Evolutionary conservation across 2,888 invertebrate genomes (phyloP), one percentile per base, ranked within the genome.

Genomic region (Apantesis nais): DNA sequence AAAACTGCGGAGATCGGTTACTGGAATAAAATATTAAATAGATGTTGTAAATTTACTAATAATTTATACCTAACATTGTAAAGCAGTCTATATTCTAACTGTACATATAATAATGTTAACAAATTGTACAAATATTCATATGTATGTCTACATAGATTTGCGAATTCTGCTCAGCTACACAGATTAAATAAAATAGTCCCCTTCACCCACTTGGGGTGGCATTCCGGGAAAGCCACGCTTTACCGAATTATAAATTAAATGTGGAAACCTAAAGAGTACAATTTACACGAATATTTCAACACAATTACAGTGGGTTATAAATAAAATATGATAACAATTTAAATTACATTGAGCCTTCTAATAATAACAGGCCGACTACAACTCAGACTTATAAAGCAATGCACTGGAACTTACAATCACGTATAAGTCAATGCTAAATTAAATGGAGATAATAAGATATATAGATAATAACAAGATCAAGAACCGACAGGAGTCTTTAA

Each of bases 121-220:
- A 60, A 58, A 22, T n/a, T 31, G 31, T 61, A 67, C 37, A 60
- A n/a, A 67, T 39, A 61, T 31, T 19, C 19, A 41, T 25, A 44
- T 48, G 14, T n/a, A 37, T 25, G 58, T 44, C 14, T 31, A 52
- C 41, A 64, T 22, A 37, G 25, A 64, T 69, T 19, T 37, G 39
- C 22, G 41, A n/a, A 64, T 60, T 61, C 37, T 65, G 69, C 65
- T 70, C 52, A 62, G 61, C n/a, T 29, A 65, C 48, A 66, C 62
- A 61, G 65, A 70, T 70, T 66, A 70, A 68, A 66, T 62, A 70
- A 66, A 70, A 70, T 39, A n/a, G 37, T 65, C 52, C 16, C 61
- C 37, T 34, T 65, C 65, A 39, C n/a, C 61, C 39, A 16, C 29
- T 48, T 19, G 31, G 60, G 41, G 25, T 66, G 61, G 41, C 39